phyloP scores from a whole-genome alignment of 2,888 invertebrate species.

The Gastracanthus pulcherrimus region DNA sequence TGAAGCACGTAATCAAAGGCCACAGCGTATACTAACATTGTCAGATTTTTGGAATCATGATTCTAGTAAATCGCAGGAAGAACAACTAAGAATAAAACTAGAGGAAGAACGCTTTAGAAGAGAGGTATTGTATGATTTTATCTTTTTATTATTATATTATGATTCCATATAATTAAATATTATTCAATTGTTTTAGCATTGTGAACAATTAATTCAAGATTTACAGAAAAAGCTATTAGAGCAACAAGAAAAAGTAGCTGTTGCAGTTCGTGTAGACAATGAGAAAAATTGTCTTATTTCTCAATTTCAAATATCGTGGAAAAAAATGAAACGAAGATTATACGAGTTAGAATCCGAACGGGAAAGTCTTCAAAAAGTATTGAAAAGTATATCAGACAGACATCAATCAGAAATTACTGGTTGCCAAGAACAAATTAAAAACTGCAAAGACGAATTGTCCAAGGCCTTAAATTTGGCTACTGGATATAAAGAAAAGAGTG shows the following conservation, averaged over 20 bases:
- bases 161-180: slow-evolving; percentile 27
- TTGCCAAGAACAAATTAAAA: slow-evolving; percentile 80
- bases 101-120: slow-evolving; percentile 88
- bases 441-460: slow-evolving; percentile 85
- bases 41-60: slow-evolving; percentile 83
- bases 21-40: slow-evolving; percentile 78
- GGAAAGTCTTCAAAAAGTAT: slow-evolving; percentile 72
- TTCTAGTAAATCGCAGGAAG: slow-evolving; percentile 72
- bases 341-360: slow-evolving; percentile 75
- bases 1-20: slow-evolving; percentile 34
- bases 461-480: slow-evolving; percentile 83
- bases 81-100: slow-evolving; percentile 78
- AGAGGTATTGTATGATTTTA: slow-evolving; percentile 80
- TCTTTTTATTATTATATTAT: slow-evolving; percentile 58
- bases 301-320: slow-evolving; percentile 83
- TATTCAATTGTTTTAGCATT: slow-evolving; percentile 80
- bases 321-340: slow-evolving; percentile 78
- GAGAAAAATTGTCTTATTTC: slow-evolving; percentile 85
- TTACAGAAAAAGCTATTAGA: slow-evolving; percentile 86
- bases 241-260: slow-evolving; percentile 88
- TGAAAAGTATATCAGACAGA: slow-evolving; percentile 79
- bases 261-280: slow-evolving; percentile 87
- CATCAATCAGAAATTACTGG: slow-evolving; percentile 78
- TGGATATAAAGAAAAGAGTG: slow-evolving; percentile 75
- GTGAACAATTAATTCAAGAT: slow-evolving; percentile 87